Evolutionary conservation across 2,888 invertebrate genomes (phyloP).

Genomic region (Aporophyla nigra): DNA sequence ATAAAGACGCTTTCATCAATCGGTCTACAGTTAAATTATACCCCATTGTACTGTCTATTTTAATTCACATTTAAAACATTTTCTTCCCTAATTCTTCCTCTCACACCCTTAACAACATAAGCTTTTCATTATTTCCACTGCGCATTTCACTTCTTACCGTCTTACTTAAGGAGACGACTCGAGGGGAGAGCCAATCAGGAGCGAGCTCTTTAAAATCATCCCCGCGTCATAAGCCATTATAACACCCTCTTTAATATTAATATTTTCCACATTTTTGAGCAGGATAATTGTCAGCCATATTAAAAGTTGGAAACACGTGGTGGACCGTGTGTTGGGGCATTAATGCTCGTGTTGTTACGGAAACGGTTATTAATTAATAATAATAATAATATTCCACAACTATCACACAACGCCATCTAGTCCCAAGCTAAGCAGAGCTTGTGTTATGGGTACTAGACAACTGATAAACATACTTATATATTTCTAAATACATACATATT

Average conservation of each 20-base stretch:
- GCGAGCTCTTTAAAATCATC: slow-evolving; percentile 69
- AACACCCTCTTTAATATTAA: slow-evolving; percentile 83
- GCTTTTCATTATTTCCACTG: slow-evolving; percentile 57
- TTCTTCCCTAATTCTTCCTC: slow-evolving; percentile 23
- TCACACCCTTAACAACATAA: slow-evolving; percentile 36
- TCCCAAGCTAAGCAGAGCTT: no score
- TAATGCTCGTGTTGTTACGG: slow-evolving; percentile 66
- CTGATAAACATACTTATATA: no score
- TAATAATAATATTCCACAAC: no score
- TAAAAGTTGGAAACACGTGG: slow-evolving; percentile 85
- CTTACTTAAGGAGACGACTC: slow-evolving; percentile 59
- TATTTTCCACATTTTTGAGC: slow-evolving; percentile 86
- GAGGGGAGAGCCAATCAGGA: slow-evolving; percentile 67
- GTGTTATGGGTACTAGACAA: no score
- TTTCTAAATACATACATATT: no score
- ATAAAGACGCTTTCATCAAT: not conserved
- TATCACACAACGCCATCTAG: no score
- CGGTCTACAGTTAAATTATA: no score
- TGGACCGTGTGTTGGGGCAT: slow-evolving; percentile 66
- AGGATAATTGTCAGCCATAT: slow-evolving; percentile 86
- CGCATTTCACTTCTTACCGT: slow-evolving; percentile 58
- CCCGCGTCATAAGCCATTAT: slow-evolving; percentile 78
- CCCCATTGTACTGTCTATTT: not conserved
- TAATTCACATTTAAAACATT: slow-evolving; percentile 10
- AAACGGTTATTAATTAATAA: slow-evolving; percentile 69